Conservation (phyloP, 2,888 invertebrate genomes). For the Pocota personata region DNA sequence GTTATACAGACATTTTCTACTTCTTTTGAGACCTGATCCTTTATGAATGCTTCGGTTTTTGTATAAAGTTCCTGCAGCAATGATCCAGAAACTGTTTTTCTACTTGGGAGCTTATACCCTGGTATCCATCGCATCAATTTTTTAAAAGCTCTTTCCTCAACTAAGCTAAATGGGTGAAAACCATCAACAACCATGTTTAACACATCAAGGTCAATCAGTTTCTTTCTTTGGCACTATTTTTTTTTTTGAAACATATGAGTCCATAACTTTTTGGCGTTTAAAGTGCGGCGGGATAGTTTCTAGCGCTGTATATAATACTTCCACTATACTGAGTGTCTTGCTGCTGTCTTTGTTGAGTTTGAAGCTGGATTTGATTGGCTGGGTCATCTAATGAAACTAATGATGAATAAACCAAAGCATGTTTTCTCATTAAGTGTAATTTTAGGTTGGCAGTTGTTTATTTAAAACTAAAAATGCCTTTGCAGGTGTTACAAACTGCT, state of each 20-base stretch:
- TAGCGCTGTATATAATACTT: not conserved
- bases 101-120: conserved; percentile 6
- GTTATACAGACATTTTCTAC: no score
- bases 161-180: no score
- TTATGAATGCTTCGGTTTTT: no score
- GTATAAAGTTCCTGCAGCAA: no score
- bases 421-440: conserved; percentile 7
- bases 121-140: conserved; percentile 26
- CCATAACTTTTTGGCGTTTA: conserved; percentile 4
- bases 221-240: not conserved
- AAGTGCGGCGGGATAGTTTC: not conserved
- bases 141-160: no score
- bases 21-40: no score
- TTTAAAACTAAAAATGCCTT: conserved; percentile 10
- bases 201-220: no score
- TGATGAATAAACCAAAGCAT: not conserved
- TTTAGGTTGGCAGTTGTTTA: no score
- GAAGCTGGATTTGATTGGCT: not conserved
- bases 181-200: no score
- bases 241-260: not conserved
- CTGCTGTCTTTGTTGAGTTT: not conserved
- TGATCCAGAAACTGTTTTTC: conserved; percentile 8
- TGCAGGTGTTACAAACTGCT: conserved; percentile 7
- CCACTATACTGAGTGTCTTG: no score
- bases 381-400: not conserved